Evolutionary conservation across 2,797 vertebrate genomes (phyloP).

Genomic region (Huso huso): DNA sequence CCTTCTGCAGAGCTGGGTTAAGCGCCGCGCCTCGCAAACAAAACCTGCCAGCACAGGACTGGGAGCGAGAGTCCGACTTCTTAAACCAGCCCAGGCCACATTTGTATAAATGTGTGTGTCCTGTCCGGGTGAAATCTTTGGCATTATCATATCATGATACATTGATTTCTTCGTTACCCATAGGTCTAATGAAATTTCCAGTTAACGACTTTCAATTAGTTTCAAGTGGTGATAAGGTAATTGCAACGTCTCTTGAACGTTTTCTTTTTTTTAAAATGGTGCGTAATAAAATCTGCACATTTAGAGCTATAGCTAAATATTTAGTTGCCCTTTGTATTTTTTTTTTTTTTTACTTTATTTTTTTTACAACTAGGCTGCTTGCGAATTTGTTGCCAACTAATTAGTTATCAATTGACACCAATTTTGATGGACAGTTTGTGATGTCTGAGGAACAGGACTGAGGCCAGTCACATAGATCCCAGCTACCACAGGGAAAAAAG

Average conservation of each 20-base stretch:
- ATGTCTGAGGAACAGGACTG: too few species aligned
- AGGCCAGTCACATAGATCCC: too few species aligned
- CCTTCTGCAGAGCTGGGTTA: constrained; percentile 32
- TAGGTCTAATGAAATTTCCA: constrained; percentile 53
- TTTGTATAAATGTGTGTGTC: constrained; percentile 53
- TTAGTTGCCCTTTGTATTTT: too few species aligned
- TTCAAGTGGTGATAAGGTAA: constrained; percentile 52
- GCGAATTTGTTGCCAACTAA: too few species aligned
- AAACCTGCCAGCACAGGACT: constrained; percentile 38
- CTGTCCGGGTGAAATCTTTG: constrained; percentile 37
- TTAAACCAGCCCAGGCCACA: constrained; percentile 16
- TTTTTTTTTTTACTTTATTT: not conserved
- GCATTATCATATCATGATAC: constrained; percentile 70
- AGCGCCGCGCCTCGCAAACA: constrained; percentile 12
- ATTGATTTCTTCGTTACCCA: constrained; percentile 65
- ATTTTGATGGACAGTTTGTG: too few species aligned
- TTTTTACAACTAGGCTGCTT: too few species aligned
- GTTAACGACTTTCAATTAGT: constrained; percentile 68
- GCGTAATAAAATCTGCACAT: too few species aligned
- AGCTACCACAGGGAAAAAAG: too few species aligned
- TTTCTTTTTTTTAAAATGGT: too few species aligned
- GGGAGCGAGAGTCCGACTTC: constrained; percentile 26
- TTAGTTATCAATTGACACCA: too few species aligned
- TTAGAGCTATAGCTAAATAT: too few species aligned
- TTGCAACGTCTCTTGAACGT: constrained; percentile 25